Evolutionary conservation across 2,797 vertebrate species (phyloP).

Genomic region (Crypturellus tataupa): DNA sequence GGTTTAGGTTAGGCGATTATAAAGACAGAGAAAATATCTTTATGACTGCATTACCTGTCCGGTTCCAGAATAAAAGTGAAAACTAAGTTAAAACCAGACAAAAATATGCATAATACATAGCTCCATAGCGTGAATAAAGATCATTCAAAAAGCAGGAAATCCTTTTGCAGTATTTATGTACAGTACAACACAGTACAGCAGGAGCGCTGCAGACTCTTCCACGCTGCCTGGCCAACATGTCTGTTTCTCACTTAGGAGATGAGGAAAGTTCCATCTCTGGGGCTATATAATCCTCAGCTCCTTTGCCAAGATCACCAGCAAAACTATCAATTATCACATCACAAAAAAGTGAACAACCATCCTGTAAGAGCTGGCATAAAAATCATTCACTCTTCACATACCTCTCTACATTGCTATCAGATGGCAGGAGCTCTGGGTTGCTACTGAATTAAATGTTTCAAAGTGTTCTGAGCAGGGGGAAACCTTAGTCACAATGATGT

Average conservation of each 20-base stretch:
- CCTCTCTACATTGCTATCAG: conserved; percentile 53
- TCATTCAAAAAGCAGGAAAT: not conserved
- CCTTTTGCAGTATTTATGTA: conserved; percentile 1
- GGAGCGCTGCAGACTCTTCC: conserved; percentile 19
- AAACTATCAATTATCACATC: conserved; percentile 72
- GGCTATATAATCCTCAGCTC: conserved; percentile 55
- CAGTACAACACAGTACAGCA: not conserved
- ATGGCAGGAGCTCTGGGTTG: conserved; percentile 49
- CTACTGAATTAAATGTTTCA: conserved; percentile 39
- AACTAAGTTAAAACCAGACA: not conserved
- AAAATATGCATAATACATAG: not conserved
- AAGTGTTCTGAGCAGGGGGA: not conserved
- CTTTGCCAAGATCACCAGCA: conserved; percentile 66
- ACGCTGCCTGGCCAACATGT: conserved; percentile 26
- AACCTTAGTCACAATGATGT: conserved; percentile 28
- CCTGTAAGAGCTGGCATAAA: conserved; percentile 59
- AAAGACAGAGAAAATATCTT: not conserved
- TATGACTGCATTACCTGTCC: not conserved
- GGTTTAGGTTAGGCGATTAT: not conserved
- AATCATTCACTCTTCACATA: conserved; percentile 42
- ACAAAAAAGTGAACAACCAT: conserved; percentile 65
- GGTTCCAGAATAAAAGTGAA: not conserved
- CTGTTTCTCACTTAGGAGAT: conserved; percentile 59
- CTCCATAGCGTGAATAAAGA: not conserved
- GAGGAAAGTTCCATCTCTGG: conserved; percentile 55